Evolutionary conservation across 2,797 vertebrate species (phyloP).

Genomic region (Enteromius radiatus): DNA sequence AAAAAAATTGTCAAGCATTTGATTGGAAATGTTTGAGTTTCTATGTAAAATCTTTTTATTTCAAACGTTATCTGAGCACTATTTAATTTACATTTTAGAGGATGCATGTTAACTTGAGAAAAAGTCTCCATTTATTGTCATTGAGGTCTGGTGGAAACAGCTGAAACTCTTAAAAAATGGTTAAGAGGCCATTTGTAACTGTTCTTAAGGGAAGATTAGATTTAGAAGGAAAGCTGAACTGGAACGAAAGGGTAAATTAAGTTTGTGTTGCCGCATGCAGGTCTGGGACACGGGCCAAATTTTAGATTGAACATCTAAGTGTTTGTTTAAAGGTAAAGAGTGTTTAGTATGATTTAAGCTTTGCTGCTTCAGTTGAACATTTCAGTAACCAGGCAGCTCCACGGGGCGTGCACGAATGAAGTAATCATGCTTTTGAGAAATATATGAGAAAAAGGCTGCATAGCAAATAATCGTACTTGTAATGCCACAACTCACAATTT

Average conservation of each 20-base stretch:
- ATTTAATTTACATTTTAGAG: background rate
- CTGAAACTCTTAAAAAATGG: background rate
- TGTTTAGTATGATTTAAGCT: conserved; percentile 8
- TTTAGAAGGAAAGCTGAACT: background rate
- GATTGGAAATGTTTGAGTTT: background rate
- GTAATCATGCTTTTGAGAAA: background rate
- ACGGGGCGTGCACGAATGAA: background rate
- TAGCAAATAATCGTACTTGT: background rate
- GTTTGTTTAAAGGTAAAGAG: conserved; percentile 8
- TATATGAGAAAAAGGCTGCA: background rate
- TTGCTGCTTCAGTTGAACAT: background rate
- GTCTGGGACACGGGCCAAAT: conserved; percentile 8
- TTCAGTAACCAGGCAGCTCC: background rate
- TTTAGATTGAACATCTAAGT: conserved; percentile 17
- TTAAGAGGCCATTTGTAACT: background rate
- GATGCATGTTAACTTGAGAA: background rate
- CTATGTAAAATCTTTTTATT: background rate
- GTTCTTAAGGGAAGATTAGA: background rate
- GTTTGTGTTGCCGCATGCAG: conserved; percentile 8
- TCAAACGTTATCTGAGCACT: background rate
- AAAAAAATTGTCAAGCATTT: background rate
- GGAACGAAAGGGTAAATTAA: background rate
- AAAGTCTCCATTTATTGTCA: background rate
- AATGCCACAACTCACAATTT: background rate
- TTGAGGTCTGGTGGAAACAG: background rate